Evolutionary conservation across 2,797 vertebrate species (phyloP).

Genomic region (Eremophila alpestris): DNA sequence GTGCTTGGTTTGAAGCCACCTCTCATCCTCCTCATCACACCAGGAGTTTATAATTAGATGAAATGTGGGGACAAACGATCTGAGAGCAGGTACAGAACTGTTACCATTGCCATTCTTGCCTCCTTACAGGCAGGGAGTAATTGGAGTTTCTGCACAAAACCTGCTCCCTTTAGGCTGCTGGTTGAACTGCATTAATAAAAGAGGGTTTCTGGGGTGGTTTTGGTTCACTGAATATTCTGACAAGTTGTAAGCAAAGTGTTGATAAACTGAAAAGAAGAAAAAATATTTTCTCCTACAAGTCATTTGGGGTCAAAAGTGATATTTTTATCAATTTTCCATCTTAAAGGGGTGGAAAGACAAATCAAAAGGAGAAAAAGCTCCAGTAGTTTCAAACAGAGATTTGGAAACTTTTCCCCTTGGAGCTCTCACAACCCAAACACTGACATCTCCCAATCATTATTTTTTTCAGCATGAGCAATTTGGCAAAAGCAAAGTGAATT

Average conservation of each 20-base stretch:
- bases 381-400: background rate
- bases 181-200: background rate
- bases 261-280: conserved; percentile 16
- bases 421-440: background rate
- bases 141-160: background rate
- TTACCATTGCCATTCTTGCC: background rate
- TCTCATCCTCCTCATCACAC: background rate
- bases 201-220: background rate
- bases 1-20: background rate
- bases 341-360: background rate
- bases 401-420: background rate
- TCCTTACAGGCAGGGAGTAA: background rate
- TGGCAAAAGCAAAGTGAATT: background rate
- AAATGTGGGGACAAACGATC: background rate
- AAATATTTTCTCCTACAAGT: background rate
- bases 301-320: conserved; percentile 20
- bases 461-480: conserved; percentile 22
- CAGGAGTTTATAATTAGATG: conserved; percentile 20
- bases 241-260: conserved; percentile 32
- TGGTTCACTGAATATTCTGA: conserved; percentile 35
- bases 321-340: conserved; percentile 9
- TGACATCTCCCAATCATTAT: background rate
- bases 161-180: background rate
- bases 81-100: background rate
- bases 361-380: background rate